A percentile compares a stretch with the other conserved stretches of the same genome.
Conservation (phyloP, 2,888 invertebrate genomes). For the Conomelus anceps region DNA sequence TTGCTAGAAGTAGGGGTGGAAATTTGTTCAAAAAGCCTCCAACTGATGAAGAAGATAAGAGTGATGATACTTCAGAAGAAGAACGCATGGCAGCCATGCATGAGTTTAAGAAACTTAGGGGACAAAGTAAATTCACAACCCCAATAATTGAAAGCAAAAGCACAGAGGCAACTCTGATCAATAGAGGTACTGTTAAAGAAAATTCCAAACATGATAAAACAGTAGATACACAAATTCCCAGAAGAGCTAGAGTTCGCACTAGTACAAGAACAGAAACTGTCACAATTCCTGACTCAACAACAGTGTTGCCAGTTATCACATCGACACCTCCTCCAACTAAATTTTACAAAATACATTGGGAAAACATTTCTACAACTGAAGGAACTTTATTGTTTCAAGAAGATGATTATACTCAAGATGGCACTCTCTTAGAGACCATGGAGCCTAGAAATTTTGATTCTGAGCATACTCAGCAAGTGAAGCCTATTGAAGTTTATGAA, state of each 20-base stretch:
- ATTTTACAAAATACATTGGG: neutral
- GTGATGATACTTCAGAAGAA: neutral
- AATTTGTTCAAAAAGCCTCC: neutral
- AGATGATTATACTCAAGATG: neutral
- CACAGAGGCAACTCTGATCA: neutral
- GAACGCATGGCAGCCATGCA: neutral
- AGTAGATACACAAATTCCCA: neutral
- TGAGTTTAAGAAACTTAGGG: neutral
- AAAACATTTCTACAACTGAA: neutral
- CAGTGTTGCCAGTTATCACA: neutral
- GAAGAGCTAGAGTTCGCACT: neutral
- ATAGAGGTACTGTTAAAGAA: neutral
- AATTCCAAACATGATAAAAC: neutral
- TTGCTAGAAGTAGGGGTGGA: neutral
- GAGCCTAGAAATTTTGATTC: neutral
- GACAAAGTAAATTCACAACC: neutral
- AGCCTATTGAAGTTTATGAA: neutral
- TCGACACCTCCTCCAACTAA: neutral
- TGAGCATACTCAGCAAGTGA: neutral
- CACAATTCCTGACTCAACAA: neutral
- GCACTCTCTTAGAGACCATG: neutral
- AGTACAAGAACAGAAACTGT: neutral
- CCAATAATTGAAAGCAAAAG: neutral
- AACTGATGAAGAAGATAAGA: neutral
- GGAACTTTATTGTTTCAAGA: neutral